phyloP scores from a whole-genome alignment of 2,113 vertebrate species.

The Semicossyphus pulcher region DNA sequence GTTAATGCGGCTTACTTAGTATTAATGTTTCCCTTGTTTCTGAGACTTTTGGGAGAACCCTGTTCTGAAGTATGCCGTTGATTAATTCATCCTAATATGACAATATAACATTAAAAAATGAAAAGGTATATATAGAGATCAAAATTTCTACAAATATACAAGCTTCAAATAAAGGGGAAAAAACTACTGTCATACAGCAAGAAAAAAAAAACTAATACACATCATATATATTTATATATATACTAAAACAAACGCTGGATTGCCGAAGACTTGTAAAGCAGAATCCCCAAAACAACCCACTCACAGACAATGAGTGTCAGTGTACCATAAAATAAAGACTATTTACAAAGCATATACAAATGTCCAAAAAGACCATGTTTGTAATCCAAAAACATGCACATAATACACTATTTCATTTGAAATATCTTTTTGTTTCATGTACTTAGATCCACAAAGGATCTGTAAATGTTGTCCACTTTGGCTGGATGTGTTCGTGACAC shows the following conservation, averaged over 20 bases:
- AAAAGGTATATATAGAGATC: slow-evolving; percentile 55
- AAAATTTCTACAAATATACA: slow-evolving; percentile 80
- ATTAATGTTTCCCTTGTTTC: slow-evolving; percentile 11
- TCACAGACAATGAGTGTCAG: slow-evolving; percentile 61
- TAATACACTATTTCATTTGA: slow-evolving; percentile 84
- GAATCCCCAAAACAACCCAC: slow-evolving; percentile 58
- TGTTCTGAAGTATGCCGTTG: slow-evolving; percentile 18
- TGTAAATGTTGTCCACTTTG: slow-evolving; percentile 82
- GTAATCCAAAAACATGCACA: slow-evolving; percentile 81
- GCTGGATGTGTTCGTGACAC: slow-evolving; percentile 66
- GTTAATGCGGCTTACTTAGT: slow-evolving; percentile 10
- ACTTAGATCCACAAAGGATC: slow-evolving; percentile 81
- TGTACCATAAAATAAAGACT: slow-evolving; percentile 79
- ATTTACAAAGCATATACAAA: slow-evolving; percentile 88
- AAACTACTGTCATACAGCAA: slow-evolving; percentile 70
- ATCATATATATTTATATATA: slow-evolving; percentile 57
- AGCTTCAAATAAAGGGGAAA: slow-evolving; percentile 60
- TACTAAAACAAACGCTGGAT: slow-evolving; percentile 71
- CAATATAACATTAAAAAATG: slow-evolving; percentile 37
- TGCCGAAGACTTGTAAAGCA: slow-evolving; percentile 59
- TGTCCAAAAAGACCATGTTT: slow-evolving; percentile 83
- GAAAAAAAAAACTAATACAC: slow-evolving; percentile 64
- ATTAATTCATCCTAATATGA: slow-evolving; percentile 27
- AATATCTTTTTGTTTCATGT: slow-evolving; percentile 80
- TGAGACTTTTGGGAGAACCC: slow-evolving; percentile 16